These are phyloP conservation scores for Eupithecia insigniata DNA, from an alignment of 2,888 invertebrate species.

Conservation along the genomic window DNA sequence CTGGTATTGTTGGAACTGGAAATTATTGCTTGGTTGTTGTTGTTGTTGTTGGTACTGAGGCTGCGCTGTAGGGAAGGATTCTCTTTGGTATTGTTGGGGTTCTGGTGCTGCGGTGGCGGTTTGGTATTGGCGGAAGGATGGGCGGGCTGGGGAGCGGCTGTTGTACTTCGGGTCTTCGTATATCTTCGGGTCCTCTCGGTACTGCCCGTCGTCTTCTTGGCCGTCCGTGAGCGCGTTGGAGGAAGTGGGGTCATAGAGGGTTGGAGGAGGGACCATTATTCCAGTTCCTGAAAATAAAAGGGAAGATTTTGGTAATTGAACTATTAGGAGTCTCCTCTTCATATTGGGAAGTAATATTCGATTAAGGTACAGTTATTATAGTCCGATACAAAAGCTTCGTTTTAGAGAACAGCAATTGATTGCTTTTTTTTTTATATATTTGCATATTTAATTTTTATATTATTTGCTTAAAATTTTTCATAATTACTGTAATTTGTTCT, in stretches of 20 bases:
- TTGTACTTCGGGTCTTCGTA: constrained; percentile 89
- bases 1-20: constrained; percentile 42
- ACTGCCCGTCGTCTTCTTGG: constrained; percentile 93
- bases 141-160: constrained; percentile 50
- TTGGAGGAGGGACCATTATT: constrained; percentile 93
- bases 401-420: no score
- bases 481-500: neutral
- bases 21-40: constrained; percentile 42
- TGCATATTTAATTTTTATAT: no score
- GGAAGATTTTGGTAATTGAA: neutral
- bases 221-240: constrained; percentile 83
- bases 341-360: no score
- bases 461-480: neutral
- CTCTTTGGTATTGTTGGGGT: constrained; percentile 38
- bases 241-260: constrained; percentile 81
- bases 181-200: constrained; percentile 91
- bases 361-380: no score
- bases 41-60: constrained; percentile 41
- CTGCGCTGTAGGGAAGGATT: constrained; percentile 31
- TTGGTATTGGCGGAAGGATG: constrained; percentile 41
- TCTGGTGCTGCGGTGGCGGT: constrained; percentile 33
- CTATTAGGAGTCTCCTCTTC: no score
- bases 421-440: no score
- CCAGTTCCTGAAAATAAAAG: constrained; percentile 76
- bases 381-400: no score